Evolutionary conservation across 2,113 vertebrate genomes (phyloP).

Genomic region (human (Homo sapiens)): GRCh38 chr3:130645501-130646000

Average conservation of each 20-base stretch:
- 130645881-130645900: background rate
- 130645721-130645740: background rate
- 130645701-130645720: background rate
- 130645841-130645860: background rate
- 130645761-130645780: background rate
- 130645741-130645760: background rate
- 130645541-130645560: no score
- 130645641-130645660: background rate
- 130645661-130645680: background rate
- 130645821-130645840: background rate
- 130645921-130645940: background rate
- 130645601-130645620: background rate
- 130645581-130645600: background rate
- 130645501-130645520: no score
- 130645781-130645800: background rate
- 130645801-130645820: background rate
- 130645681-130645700: background rate
- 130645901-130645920: background rate
- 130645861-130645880: background rate
- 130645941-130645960: background rate
- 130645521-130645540: no score
- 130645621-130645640: background rate
- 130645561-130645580: no score
- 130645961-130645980: background rate
- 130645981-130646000: background rate